A percentile compares a stretch with the other conserved stretches of the same genome.
Conservation (phyloP, 1,140 invertebrate genomes). For the Dreissena rostriformis region DNA sequence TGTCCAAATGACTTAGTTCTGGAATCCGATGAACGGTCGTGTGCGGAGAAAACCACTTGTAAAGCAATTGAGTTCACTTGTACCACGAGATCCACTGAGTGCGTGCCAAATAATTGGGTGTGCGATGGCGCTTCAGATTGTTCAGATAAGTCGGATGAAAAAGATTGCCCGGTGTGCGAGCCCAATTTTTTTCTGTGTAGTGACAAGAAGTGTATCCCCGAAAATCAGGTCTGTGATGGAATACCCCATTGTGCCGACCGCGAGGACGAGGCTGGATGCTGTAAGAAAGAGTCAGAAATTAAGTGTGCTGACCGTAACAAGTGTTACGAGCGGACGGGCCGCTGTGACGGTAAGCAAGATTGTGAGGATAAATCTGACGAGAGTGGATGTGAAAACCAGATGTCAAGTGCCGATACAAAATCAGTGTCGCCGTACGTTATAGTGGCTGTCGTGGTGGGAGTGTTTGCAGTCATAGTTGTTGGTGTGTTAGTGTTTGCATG, state of each 20-base stretch:
- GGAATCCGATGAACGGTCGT: constrained; percentile 71
- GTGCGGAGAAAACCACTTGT: constrained; percentile 78
- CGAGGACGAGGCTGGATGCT: constrained; percentile 90
- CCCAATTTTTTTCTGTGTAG: constrained; percentile 79
- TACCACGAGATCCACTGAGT: constrained; percentile 70
- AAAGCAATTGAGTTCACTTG: constrained; percentile 80
- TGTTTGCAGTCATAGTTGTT: constrained; percentile 73
- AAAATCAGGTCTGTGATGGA: constrained; percentile 87
- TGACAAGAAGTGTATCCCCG: constrained; percentile 85
- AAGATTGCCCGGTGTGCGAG: constrained; percentile 90
- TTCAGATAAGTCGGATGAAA: constrained; percentile 90
- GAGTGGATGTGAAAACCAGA: constrained; percentile 83
- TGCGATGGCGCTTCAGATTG: constrained; percentile 87
- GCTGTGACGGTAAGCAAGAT: constrained; percentile 63
- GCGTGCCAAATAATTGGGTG: constrained; percentile 77
- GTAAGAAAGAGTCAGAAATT: constrained; percentile 56
- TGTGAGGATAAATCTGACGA: constrained; percentile 67
- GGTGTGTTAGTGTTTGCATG: constrained; percentile 75
- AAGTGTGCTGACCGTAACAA: constrained; percentile 44
- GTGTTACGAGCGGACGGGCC: constrained; percentile 54
- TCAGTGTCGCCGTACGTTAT: constrained; percentile 70
- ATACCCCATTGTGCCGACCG: constrained; percentile 88
- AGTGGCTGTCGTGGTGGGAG: constrained; percentile 75
- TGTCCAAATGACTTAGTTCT: constrained; percentile 77
- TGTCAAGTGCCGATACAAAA: constrained; percentile 3